These are phyloP conservation scores for Astyanax mexicanus DNA, from an alignment of 2,797 vertebrate species.

Conservation along the genomic window DNA sequence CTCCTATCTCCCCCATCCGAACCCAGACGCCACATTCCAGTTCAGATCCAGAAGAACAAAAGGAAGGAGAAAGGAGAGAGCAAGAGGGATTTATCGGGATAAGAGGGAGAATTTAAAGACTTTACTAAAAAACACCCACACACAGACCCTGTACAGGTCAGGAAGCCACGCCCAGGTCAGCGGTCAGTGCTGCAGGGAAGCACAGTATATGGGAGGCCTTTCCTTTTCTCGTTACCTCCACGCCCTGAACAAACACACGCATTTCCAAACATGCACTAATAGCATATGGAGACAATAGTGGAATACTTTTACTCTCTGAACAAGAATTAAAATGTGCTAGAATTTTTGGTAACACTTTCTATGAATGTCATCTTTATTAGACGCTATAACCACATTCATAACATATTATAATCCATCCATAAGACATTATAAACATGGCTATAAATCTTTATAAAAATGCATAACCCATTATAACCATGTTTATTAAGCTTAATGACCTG, in stretches of 20 bases:
- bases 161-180: conserved; percentile 67
- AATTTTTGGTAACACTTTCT: too few species aligned
- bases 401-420: too few species aligned
- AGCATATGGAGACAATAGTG: background rate
- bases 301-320: background rate
- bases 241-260: conserved; percentile 41
- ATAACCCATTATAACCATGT: too few species aligned
- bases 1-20: conserved; percentile 67
- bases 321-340: background rate
- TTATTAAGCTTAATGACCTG: too few species aligned
- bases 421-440: too few species aligned
- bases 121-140: conserved; percentile 48
- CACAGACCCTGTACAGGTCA: conserved; percentile 30
- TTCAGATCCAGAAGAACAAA: background rate
- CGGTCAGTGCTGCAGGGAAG: conserved; percentile 53
- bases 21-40: conserved; percentile 73
- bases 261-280: background rate
- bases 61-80: conserved; percentile 11
- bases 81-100: conserved; percentile 24
- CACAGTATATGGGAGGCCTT: conserved; percentile 15
- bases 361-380: too few species aligned
- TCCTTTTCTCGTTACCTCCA: conserved; percentile 41
- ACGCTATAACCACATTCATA: too few species aligned
- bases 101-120: conserved; percentile 51
- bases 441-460: too few species aligned